Evolutionary conservation across 2,888 invertebrate genomes (phyloP).

Genomic region (Leptinotarsa tumamoca): DNA sequence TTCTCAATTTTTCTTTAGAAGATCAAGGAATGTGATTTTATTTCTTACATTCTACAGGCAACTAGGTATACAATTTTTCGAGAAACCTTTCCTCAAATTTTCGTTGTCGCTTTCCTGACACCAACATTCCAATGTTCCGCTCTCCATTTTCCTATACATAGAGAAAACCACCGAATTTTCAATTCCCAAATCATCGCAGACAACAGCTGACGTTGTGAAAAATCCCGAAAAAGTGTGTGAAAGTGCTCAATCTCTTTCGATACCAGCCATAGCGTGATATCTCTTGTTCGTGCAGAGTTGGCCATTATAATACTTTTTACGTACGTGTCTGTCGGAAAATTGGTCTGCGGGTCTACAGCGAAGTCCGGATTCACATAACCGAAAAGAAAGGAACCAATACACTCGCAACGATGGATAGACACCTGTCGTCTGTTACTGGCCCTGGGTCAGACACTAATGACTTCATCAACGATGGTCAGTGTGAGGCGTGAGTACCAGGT

Average conservation of each 20-base stretch:
- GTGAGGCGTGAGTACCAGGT: background rate
- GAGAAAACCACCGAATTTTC: background rate
- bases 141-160: no score
- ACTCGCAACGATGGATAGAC: constrained; percentile 3
- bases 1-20: no score
- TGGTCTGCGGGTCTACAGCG: background rate
- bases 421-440: constrained; percentile 21
- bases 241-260: constrained; percentile 8
- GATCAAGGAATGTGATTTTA: no score
- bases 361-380: constrained; percentile 8
- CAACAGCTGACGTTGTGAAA: background rate
- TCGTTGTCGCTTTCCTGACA: background rate
- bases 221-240: constrained; percentile 12
- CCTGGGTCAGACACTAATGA: constrained; percentile 9
- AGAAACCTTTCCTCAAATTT: no score
- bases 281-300: constrained; percentile 16
- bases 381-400: constrained; percentile 4
- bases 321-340: constrained; percentile 16
- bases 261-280: constrained; percentile 1
- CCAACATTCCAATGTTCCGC: background rate
- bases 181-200: background rate
- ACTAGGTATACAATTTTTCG: no score
- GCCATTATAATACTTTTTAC: constrained; percentile 13
- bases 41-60: no score
- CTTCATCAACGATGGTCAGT: constrained; percentile 24